Evolutionary conservation across 2,888 invertebrate species (phyloP).

Genomic region (Adelognathus sp.): DNA sequence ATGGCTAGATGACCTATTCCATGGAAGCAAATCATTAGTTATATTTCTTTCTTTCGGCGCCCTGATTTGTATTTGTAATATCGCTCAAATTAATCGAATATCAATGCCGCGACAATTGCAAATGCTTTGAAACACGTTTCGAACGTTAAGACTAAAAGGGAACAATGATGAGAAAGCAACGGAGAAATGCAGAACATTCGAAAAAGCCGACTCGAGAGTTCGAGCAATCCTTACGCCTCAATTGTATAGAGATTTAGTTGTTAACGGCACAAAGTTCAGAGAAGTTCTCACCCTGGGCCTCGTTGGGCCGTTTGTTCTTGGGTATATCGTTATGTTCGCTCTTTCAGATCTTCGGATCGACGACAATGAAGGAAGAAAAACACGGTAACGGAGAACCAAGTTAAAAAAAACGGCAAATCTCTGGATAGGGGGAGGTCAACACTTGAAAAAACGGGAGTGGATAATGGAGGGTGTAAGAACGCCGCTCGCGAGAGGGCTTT

Average conservation of each 20-base stretch:
- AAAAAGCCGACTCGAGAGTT: not conserved
- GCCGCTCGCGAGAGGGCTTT: slow-evolving; percentile 25
- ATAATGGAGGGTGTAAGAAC: slow-evolving; percentile 6
- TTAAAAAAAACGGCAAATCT: not conserved
- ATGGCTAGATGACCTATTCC: too few species aligned
- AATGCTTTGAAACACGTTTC: too few species aligned
- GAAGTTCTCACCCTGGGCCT: slow-evolving; percentile 19
- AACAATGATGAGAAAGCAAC: too few species aligned
- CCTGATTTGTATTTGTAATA: too few species aligned
- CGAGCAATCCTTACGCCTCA: not conserved
- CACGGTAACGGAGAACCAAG: not conserved
- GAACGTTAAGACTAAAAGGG: too few species aligned
- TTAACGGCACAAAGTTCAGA: slow-evolving; percentile 6
- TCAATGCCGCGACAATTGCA: too few species aligned
- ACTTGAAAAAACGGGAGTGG: not conserved
- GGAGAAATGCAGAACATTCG: too few species aligned
- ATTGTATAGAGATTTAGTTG: slow-evolving; percentile 33
- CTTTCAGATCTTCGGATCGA: slow-evolving; percentile 8
- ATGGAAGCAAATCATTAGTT: too few species aligned
- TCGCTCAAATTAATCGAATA: too few species aligned
- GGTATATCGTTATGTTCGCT: slow-evolving; percentile 11
- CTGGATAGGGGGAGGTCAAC: not conserved
- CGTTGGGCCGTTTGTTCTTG: not conserved
- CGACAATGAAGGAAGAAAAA: slow-evolving; percentile 29
- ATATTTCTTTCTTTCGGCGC: too few species aligned